Base-by-base conservation (phyloP, 2,888 invertebrate genomes). In the Andrena hattorfiana region DNA sequence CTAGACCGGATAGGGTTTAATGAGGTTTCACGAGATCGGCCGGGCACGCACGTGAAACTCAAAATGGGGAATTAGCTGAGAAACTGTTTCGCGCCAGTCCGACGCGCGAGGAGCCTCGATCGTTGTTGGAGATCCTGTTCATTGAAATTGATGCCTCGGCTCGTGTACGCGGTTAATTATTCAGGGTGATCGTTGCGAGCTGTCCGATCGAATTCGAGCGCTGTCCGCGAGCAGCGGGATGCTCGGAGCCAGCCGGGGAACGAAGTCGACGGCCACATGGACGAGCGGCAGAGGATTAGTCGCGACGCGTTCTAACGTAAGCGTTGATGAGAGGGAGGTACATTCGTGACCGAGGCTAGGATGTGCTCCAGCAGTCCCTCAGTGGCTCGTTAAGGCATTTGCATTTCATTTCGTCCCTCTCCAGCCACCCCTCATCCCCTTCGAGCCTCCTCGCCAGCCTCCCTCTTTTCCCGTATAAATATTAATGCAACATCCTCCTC, bases 351-450 rank as follows among this genome's bases (percentile, higher is more conserved):
- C 90, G 89, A 89, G 90, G 86, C 87, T 91, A 85, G 89, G 89
- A 92, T 91, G 89, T 90, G 91, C 90, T 90, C 89, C 85, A 89
- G 92, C 89, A 93, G 93, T 94, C 90, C 93, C 93, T 94, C 93
- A 93, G 94, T 92, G 93, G 93, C 93, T 94, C 94, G 94, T 94
- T 94, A 94, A 93, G 91, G 93, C 93, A 94, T 94, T 94, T 94
- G 94, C 94, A 94, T 94, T 94, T 94, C 93, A 94, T 94, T 93
- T 92, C 91, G 88, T 88, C 90, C 92, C 81, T 85, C 86, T 71
- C 79, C 73, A 71, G 64, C 77, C 68, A 51, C 48, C 77, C 64
- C 68, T 66, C 82, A 68, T 63, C 80, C 85, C 56, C 77, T 69
- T 76, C 71, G 16, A 10, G 10, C 87, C 85, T 89, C 90, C 88